phyloP scores from a whole-genome alignment of 2,888 invertebrate genomes.

The Brachypterus glaber region DNA sequence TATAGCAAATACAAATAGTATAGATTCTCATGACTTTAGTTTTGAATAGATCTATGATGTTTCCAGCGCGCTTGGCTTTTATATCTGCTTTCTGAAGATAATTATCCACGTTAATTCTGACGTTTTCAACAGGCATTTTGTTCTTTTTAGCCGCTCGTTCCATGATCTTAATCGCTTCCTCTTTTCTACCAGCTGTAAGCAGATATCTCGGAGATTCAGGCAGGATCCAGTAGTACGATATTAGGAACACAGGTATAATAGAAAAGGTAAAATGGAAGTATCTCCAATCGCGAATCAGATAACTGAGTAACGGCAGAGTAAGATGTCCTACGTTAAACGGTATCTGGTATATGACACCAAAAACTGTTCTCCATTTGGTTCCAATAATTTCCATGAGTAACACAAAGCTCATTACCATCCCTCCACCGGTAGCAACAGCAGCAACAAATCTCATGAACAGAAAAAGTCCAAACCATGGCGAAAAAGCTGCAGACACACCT shows the following conservation, averaged over 20 bases:
- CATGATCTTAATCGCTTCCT: conserved; percentile 53
- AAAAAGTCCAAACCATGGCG: conserved; percentile 56
- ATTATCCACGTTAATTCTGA: conserved; percentile 30
- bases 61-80: conserved; percentile 24
- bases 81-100: conserved; percentile 17
- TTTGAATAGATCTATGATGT: conserved; percentile 54
- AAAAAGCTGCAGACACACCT: conserved; percentile 61
- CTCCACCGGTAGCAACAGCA: conserved; percentile 71
- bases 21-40: conserved; percentile 61
- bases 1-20: conserved; percentile 63
- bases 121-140: conserved; percentile 30
- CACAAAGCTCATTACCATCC: conserved; percentile 71
- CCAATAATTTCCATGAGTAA: conserved; percentile 55
- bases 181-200: conserved; percentile 54
- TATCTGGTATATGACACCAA: conserved; percentile 50
- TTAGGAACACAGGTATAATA: conserved; percentile 49
- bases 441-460: conserved; percentile 59
- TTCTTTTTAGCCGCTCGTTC: conserved; percentile 51
- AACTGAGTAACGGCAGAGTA: conserved; percentile 45
- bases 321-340: conserved; percentile 51
- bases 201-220: conserved; percentile 78
- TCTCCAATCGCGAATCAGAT: conserved; percentile 47
- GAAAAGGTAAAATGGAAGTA: conserved; percentile 48
- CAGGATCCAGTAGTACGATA: conserved; percentile 56
- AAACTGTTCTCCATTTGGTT: conserved; percentile 46